These are phyloP conservation scores for Brachyptera putata DNA, from an alignment of 2,888 invertebrate species.

Conservation along the genomic window DNA sequence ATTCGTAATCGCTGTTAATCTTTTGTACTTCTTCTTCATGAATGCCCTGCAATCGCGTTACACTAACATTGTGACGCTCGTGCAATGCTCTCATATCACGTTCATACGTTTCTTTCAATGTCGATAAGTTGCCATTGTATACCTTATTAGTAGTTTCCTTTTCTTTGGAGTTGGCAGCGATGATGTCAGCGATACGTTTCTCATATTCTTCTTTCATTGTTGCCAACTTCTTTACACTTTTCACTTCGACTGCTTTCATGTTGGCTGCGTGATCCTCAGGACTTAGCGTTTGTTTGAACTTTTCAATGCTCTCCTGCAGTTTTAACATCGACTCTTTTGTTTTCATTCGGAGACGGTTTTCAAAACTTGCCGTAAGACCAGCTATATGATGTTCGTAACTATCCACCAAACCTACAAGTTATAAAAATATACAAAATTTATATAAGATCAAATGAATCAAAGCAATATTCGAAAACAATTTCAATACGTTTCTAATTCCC, in stretches of 20 bases:
- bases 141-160: not conserved
- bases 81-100: constrained; percentile 51
- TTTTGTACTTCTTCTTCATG: constrained; percentile 52
- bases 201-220: constrained; percentile 7
- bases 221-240: not conserved
- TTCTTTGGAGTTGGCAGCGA: not conserved
- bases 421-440: not conserved
- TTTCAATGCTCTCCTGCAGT: not conserved
- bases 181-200: not conserved
- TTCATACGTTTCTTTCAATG: constrained; percentile 53
- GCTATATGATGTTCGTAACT: not conserved
- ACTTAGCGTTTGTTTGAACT: not conserved
- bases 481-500: too few species aligned
- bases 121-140: not conserved
- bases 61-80: constrained; percentile 53
- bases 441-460: not conserved
- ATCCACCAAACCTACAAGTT: not conserved
- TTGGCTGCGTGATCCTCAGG: constrained; percentile 1
- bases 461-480: too few species aligned
- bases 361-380: not conserved
- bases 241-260: not conserved
- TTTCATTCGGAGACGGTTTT: not conserved
- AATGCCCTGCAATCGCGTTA: constrained; percentile 51
- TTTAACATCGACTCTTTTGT: not conserved
- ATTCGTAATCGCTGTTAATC: constrained; percentile 49